Evolutionary conservation across 2,113 vertebrate species (phyloP), one percentile per base, ranked within the genome.

Genomic region (Mobula birostris): DNA sequence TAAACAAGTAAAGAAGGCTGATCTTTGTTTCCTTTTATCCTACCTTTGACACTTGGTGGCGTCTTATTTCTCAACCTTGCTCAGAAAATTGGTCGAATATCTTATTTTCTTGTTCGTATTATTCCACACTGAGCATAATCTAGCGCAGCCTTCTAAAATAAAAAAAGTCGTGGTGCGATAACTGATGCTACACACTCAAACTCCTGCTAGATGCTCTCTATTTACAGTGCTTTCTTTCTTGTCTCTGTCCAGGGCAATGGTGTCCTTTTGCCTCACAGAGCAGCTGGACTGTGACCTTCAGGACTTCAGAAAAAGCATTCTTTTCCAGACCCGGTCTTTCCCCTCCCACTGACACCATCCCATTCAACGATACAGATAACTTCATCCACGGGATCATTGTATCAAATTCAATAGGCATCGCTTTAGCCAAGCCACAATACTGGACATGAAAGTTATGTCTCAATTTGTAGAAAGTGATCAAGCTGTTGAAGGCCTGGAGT

Each of bases 381-480:
- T 99, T 99, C 98, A 99, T 98, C 96, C 97, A 97, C 97, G 97
- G 97, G 97, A 98, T 99, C 98, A 98, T 99, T 99, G 99, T 99
- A 98, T 98, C 98, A 97, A 97, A 97, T 98, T 99, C 98, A 99
- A 99, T 99, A 97, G 97, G 96, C 97, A 97, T 97, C 96, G 97
- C 97, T 97, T 96, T 96, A 96, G 97, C 97, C 68, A 97, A 97
- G 98, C 97, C 96, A 97, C 97, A 97, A 97, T 97, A 97, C 97
- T 97, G 97, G 98, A 96, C 97, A 96, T 97, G 96, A 96, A 95
- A 96, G 97, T 97, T 97, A 98, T 96, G 97, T 98, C 98, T 99
- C 98, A 96, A 98, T 98, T 97, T 97, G 95, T 95, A 95, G 32
- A 93, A 66, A 56, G 36, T 32, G 40, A n/a, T n/a, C 85, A 15